phyloP scores from a whole-genome alignment of 1,140 invertebrate genomes.

The Brachionus calyciflorus region DNA sequence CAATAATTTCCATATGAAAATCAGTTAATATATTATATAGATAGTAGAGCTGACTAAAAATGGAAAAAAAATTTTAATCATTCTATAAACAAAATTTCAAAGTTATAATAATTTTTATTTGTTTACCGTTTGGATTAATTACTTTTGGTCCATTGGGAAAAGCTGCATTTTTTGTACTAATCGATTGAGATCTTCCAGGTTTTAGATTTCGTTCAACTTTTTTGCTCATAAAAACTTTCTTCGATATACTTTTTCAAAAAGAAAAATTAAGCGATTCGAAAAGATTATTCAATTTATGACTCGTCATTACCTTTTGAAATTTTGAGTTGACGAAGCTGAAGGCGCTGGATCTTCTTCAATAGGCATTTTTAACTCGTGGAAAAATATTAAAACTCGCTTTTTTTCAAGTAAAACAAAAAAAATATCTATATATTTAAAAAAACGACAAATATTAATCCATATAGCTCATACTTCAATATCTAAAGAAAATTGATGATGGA shows the following conservation, averaged over 20 bases:
- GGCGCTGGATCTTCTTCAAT: not conserved
- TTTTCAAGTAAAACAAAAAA: not conserved
- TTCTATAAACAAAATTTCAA: too few relatives aligned
- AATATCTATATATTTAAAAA: not conserved
- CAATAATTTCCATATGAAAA: too few relatives aligned
- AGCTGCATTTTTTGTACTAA: not conserved
- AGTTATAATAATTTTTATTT: too few relatives aligned
- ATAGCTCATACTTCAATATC: too few relatives aligned
- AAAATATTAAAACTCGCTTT: not conserved
- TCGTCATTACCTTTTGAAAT: constrained; percentile 30
- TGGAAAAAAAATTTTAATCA: too few relatives aligned
- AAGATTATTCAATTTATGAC: not conserved
- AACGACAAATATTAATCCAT: not conserved
- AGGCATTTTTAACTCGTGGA: not conserved
- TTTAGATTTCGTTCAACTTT: constrained; percentile 14
- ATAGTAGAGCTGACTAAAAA: too few relatives aligned
- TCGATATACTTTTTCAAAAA: not conserved
- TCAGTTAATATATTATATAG: too few relatives aligned
- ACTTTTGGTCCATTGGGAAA: not conserved
- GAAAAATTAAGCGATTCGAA: not conserved
- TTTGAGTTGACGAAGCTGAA: not conserved
- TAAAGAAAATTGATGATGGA: too few relatives aligned
- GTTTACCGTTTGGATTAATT: not conserved
- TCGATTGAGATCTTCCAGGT: not conserved
- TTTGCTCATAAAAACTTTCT: not conserved